A percentile compares a stretch with the other conserved stretches of the same genome.
Evolutionary conservation across 2,888 invertebrate genomes (phyloP).

Genomic region (Microchrysa polita): DNA sequence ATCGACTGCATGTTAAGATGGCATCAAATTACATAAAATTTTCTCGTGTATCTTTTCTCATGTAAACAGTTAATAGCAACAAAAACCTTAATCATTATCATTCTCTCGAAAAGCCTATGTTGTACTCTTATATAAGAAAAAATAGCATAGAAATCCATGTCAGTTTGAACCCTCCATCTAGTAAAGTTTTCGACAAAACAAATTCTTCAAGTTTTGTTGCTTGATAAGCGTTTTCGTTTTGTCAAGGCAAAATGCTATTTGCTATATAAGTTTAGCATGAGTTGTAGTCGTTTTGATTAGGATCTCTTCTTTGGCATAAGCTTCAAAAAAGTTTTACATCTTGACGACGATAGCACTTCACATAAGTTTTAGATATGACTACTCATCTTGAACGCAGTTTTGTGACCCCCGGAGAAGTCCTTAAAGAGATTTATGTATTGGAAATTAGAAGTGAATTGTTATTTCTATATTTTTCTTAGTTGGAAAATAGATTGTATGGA

Average conservation of each 20-base stretch:
- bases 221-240: slow-evolving; percentile 46
- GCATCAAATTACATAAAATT: not conserved
- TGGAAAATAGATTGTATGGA: too few relatives aligned
- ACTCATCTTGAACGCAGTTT: slow-evolving; percentile 19
- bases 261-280: slow-evolving; percentile 32
- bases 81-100: slow-evolving; percentile 32
- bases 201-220: slow-evolving; percentile 46
- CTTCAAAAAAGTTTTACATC: slow-evolving; percentile 35
- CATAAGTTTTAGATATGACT: slow-evolving; percentile 29
- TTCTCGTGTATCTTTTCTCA: not conserved
- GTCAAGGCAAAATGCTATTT: slow-evolving; percentile 35
- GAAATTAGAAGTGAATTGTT: not conserved
- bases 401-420: slow-evolving; percentile 8
- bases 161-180: slow-evolving; percentile 21
- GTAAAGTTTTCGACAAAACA: slow-evolving; percentile 43
- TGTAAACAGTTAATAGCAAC: slow-evolving; percentile 7
- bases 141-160: not conserved
- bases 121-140: too few relatives aligned
- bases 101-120: not conserved
- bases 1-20: too few relatives aligned
- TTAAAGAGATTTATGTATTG: not conserved
- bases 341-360: slow-evolving; percentile 26
- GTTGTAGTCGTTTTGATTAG: slow-evolving; percentile 32
- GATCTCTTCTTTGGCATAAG: slow-evolving; percentile 39
- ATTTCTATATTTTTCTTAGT: too few relatives aligned